phyloP scores from a whole-genome alignment of 2,113 vertebrate species.

The Macquaria ambigua region DNA sequence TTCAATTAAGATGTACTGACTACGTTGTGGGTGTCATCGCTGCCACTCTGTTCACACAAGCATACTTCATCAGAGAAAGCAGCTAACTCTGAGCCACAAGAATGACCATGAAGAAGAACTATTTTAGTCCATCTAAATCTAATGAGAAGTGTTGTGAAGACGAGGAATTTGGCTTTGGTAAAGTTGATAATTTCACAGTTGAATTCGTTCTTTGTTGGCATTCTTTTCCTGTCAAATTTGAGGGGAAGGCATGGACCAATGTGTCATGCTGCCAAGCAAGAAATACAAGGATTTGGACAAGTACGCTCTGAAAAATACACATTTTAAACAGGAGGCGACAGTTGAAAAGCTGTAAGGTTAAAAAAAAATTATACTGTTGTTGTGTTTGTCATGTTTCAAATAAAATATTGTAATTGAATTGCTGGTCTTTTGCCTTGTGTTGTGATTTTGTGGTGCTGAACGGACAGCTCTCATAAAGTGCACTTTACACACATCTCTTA shows the following conservation, averaged over 20 bases:
- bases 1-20: neutral
- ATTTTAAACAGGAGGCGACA: constrained; percentile 24
- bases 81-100: constrained; percentile 11
- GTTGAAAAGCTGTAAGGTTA: constrained; percentile 1
- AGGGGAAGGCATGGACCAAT: constrained; percentile 40
- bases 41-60: neutral
- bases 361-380: constrained; percentile 1
- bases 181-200: constrained; percentile 61
- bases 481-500: constrained; percentile 7
- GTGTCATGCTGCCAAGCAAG: constrained; percentile 52
- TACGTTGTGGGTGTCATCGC: neutral
- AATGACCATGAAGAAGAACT: constrained; percentile 1
- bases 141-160: constrained; percentile 50
- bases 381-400: constrained; percentile 37
- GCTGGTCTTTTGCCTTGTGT: constrained; percentile 26
- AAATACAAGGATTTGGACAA: constrained; percentile 50
- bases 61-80: neutral
- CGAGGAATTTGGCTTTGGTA: constrained; percentile 48
- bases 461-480: neutral
- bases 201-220: constrained; percentile 49
- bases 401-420: constrained; percentile 27
- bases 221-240: constrained; percentile 57
- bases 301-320: constrained; percentile 10
- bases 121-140: constrained; percentile 35
- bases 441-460: constrained; percentile 16